phyloP scores from a whole-genome alignment of 2,797 vertebrate genomes.

The Oreochromis mossambicus region DNA sequence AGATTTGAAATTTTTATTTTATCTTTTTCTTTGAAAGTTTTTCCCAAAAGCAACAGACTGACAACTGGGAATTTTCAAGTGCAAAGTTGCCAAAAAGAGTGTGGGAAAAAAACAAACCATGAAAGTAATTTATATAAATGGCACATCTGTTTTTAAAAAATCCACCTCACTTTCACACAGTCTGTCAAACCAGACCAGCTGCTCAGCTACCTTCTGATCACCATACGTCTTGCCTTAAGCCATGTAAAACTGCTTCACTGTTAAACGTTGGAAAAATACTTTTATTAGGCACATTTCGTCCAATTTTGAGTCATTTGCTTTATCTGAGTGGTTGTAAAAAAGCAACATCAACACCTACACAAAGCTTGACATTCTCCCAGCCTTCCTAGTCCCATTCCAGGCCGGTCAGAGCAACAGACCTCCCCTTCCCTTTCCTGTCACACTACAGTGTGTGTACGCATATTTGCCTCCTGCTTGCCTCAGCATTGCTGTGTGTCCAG shows the following conservation, averaged over 20 bases:
- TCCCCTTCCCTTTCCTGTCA: constrained; percentile 67
- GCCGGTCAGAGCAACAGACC: constrained; percentile 39
- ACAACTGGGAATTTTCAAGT: not conserved
- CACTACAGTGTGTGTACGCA: not conserved
- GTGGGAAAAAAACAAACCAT: not conserved
- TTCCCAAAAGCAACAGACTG: not conserved
- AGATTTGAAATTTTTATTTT: not conserved
- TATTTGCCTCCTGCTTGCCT: constrained; percentile 1
- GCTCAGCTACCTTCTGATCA: not conserved
- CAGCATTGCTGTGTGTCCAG: not conserved
- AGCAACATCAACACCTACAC: constrained; percentile 28
- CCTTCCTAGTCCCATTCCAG: constrained; percentile 61
- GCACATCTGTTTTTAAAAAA: not conserved
- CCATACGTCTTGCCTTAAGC: not conserved
- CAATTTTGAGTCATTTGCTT: not conserved
- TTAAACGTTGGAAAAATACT: not conserved
- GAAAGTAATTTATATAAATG: not conserved
- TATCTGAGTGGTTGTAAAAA: not conserved
- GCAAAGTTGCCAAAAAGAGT: not conserved
- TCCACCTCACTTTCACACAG: not conserved
- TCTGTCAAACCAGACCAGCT: not conserved
- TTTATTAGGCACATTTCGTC: not conserved
- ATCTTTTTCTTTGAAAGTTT: not conserved
- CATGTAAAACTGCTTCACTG: not conserved
- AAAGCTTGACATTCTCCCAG: constrained; percentile 65